Evolutionary conservation across 2,888 invertebrate genomes (phyloP).

Genomic region (Leptinotarsa peninsularis): DNA sequence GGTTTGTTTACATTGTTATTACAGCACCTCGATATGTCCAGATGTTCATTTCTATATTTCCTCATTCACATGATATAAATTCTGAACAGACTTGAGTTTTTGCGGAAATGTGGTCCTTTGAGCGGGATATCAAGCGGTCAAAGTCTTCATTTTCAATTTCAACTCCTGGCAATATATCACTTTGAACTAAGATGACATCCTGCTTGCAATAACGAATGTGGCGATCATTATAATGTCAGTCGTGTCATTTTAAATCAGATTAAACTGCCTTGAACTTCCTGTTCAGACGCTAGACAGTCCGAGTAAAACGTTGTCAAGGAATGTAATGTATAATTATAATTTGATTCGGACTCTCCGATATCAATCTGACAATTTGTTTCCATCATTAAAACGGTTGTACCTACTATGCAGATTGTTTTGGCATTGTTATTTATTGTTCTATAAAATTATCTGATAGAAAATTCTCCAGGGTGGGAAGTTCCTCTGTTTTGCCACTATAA

Average conservation of each 20-base stretch:
- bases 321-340: constrained; percentile 20
- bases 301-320: constrained; percentile 23
- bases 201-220: not conserved
- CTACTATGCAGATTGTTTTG: constrained; percentile 11
- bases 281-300: constrained; percentile 7
- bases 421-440: constrained; percentile 1
- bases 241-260: constrained; percentile 27
- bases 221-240: constrained; percentile 21
- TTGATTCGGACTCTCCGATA: constrained; percentile 17
- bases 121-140: not conserved
- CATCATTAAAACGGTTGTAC: constrained; percentile 23
- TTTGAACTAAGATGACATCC: constrained; percentile 14
- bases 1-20: constrained; percentile 27
- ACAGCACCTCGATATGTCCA: constrained; percentile 21
- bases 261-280: constrained; percentile 20
- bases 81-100: not conserved
- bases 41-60: constrained; percentile 19
- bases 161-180: constrained; percentile 9
- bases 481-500: too few relatives aligned
- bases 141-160: constrained; percentile 5
- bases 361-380: constrained; percentile 27
- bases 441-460: constrained; percentile 3
- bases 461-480: too few relatives aligned
- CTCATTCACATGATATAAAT: not conserved
- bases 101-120: constrained; percentile 2